phyloP scores from a whole-genome alignment of 2,113 vertebrate genomes.

The Lichenostomus cassidix region DNA sequence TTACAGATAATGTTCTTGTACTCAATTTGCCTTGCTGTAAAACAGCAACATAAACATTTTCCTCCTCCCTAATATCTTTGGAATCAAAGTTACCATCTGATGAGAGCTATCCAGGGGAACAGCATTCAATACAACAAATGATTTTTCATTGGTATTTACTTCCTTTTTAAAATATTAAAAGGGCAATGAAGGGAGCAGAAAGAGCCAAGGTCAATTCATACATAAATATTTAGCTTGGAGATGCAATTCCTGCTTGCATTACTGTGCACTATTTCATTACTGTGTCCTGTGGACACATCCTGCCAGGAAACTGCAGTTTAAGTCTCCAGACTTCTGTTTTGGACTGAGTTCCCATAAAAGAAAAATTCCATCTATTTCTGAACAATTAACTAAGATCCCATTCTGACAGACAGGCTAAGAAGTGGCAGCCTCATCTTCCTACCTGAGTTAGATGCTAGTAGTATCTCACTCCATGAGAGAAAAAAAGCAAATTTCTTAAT shows the following conservation, averaged over 20 bases:
- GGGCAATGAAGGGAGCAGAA: background rate
- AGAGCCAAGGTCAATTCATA: background rate
- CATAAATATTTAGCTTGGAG: background rate
- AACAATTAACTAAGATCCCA: background rate
- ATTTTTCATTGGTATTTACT: slow-evolving; percentile 44
- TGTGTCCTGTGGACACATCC: rapidly evolving
- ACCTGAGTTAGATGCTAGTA: rapidly evolving
- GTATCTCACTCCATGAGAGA: background rate
- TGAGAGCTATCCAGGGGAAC: slow-evolving; percentile 11
- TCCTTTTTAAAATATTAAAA: slow-evolving; percentile 34
- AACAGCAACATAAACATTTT: slow-evolving; percentile 54
- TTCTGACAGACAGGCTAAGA: background rate
- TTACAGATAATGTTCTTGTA: slow-evolving; percentile 58
- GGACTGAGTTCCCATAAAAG: background rate
- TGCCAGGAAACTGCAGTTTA: background rate
- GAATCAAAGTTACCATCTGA: slow-evolving; percentile 54
- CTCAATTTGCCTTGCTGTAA: slow-evolving; percentile 41
- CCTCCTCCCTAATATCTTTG: slow-evolving; percentile 37
- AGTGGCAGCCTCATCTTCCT: background rate
- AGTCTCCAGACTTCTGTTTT: background rate
- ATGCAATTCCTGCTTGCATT: background rate
- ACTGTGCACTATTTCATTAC: background rate
- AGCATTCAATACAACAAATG: slow-evolving; percentile 55
- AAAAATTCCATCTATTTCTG: background rate
- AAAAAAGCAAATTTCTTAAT: background rate